Evolutionary conservation across 2,888 invertebrate genomes (phyloP).

Genomic region (Chironomus tentans): DNA sequence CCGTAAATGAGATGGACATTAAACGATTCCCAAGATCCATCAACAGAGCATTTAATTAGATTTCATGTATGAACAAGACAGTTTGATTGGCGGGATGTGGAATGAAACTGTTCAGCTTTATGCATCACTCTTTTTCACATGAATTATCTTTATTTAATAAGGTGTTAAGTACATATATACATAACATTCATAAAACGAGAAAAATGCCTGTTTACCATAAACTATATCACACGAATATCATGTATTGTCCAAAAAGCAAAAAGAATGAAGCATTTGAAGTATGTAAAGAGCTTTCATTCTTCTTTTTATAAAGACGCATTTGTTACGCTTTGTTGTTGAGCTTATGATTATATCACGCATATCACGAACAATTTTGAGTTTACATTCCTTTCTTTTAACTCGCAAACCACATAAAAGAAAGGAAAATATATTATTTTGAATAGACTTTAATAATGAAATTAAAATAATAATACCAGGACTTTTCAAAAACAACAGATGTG

Average conservation of each 20-base stretch:
- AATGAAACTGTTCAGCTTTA: background rate
- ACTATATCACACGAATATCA: constrained; percentile 22
- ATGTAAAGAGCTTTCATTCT: background rate
- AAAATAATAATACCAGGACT: no score
- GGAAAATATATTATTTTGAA: no score
- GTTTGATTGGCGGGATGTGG: no score
- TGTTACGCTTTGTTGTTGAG: constrained; percentile 23
- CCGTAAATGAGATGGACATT: background rate
- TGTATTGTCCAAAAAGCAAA: background rate
- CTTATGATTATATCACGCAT: constrained; percentile 22
- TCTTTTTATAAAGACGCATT: constrained; percentile 2
- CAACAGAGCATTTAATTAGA: constrained; percentile 23
- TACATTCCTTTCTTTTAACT: background rate
- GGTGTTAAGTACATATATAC: constrained; percentile 6
- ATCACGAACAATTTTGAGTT: constrained; percentile 10
- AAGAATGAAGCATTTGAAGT: background rate
- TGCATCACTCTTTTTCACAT: background rate
- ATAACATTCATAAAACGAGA: background rate
- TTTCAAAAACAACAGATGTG: no score
- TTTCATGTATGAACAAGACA: constrained; percentile 1
- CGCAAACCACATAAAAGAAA: no score
- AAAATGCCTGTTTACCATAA: constrained; percentile 9
- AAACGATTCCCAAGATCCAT: constrained; percentile 7
- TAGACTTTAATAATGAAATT: no score
- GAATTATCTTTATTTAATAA: constrained; percentile 3